Base-by-base conservation (phyloP, 2,113 vertebrate genomes). In the Mandrillus leucophaeus region DNA sequence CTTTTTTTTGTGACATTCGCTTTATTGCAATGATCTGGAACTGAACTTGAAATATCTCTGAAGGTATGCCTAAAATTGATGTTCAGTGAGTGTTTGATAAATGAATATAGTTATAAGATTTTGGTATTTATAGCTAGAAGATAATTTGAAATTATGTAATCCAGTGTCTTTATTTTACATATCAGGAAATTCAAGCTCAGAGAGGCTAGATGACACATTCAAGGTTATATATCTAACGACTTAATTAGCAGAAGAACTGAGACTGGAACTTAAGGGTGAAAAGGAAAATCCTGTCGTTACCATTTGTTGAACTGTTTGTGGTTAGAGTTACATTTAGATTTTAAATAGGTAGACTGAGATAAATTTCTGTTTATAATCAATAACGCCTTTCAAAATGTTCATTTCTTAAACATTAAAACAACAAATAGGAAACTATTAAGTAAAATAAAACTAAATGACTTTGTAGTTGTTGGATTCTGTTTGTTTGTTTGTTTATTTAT, bases 251-350 rank as follows among this genome's bases (percentile, higher is more conserved):
- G 48, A n/a, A 83, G 25, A 87, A 76, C 25, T 93, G 86, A 90
- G 48, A 87, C 35, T 40, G 68, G 64, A 90, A 81, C 35, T 81
- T 86, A 93, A 78, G 2, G 17, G 30, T 90, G 45, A 86, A 97
- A 92, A 64, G 30, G 73, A 89, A 93, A 57, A 70, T 80, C 35
- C 38, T 22, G 40, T 89, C 35, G 11, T 90, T 72, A 88, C 3
- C 32, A 57, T 85, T 85, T 93, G 55, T 80, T 45, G 93, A 75
- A 57, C 14, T 16, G 79, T 57, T 64, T 95, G 43, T 97, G 64
- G 48, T 83, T 95, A 84, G 45, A 73, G 5, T 85, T 93, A 90
- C 18, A 86, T 81, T 90, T 96, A 73, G n/a, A 75, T 95, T 95
- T 89, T 85, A 88, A 55, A 81, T 82, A 52, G 16, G 22, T 59